These are phyloP conservation scores for Donacobius atricapilla DNA, from an alignment of 2,113 vertebrate species.

Conservation along the genomic window DNA sequence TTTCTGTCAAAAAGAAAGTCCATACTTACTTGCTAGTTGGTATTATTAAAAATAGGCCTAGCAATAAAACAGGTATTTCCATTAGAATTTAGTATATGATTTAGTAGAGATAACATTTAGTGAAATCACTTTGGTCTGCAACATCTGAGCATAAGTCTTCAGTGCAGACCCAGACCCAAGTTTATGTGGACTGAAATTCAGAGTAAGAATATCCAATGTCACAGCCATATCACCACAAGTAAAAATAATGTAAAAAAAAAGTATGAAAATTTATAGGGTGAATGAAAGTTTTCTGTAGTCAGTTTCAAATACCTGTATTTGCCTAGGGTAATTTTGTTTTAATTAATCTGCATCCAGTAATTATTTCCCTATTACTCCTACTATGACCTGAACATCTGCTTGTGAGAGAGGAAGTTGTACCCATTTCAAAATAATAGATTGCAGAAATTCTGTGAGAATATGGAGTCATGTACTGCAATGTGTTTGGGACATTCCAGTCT, in stretches of 20 bases:
- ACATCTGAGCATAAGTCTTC: not conserved
- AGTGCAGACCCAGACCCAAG: not conserved
- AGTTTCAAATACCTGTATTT: not conserved
- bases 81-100: not conserved
- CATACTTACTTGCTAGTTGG: not conserved
- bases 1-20: not conserved
- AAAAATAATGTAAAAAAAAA: not conserved
- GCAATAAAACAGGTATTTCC: not conserved
- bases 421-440: not conserved
- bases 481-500: not conserved
- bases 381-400: not conserved
- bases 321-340: not conserved
- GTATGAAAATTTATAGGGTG: not conserved
- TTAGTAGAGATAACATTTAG: not conserved
- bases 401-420: not conserved
- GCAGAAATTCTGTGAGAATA: not conserved
- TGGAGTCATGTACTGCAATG: not conserved
- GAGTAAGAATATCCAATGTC: not conserved
- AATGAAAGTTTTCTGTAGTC: not conserved
- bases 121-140: not conserved
- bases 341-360: not conserved
- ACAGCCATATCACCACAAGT: not conserved
- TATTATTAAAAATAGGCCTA: not conserved
- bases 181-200: not conserved
- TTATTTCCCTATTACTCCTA: not conserved